phyloP scores from a whole-genome alignment of 1,140 invertebrate species.

The Pogonomyrmex barbatus region DNA sequence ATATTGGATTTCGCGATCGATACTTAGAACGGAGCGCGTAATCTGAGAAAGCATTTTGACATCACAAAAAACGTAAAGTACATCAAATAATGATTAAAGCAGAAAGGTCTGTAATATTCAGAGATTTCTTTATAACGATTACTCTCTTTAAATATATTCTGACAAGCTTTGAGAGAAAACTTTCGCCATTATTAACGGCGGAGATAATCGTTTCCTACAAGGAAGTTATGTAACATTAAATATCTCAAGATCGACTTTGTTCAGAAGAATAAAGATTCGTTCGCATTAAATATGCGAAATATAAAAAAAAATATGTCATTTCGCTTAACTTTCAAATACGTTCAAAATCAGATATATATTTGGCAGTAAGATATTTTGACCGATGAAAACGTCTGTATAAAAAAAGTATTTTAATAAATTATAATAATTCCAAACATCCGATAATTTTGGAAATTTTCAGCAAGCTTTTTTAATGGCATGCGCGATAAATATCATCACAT shows the following conservation, averaged over 20 bases:
- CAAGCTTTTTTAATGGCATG: not conserved
- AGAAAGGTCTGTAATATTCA: constrained; percentile 40
- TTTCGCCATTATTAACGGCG: constrained; percentile 41
- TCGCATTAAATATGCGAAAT: not conserved
- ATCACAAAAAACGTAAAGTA: constrained; percentile 49
- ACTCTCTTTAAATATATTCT: constrained; percentile 34
- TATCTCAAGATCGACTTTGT: constrained; percentile 7
- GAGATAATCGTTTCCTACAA: constrained; percentile 44
- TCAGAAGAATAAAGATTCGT: not conserved
- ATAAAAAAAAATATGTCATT: not conserved
- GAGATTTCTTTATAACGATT: constrained; percentile 47
- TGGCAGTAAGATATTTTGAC: not conserved
- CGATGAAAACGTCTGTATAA: not conserved
- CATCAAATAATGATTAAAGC: constrained; percentile 55
- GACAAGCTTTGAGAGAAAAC: constrained; percentile 33
- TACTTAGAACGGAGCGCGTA: constrained; percentile 36
- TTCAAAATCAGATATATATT: constrained; percentile 6
- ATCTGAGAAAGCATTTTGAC: constrained; percentile 60
- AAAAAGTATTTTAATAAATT: not conserved
- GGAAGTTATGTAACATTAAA: constrained; percentile 28
- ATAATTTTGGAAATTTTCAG: not conserved
- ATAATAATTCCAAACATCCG: not conserved
- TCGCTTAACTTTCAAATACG: not conserved
- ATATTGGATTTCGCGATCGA: constrained; percentile 60
- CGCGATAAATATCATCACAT: too few relatives aligned